Base-by-base conservation (phyloP, 2,888 invertebrate species). In the Orthosia gracilis region DNA sequence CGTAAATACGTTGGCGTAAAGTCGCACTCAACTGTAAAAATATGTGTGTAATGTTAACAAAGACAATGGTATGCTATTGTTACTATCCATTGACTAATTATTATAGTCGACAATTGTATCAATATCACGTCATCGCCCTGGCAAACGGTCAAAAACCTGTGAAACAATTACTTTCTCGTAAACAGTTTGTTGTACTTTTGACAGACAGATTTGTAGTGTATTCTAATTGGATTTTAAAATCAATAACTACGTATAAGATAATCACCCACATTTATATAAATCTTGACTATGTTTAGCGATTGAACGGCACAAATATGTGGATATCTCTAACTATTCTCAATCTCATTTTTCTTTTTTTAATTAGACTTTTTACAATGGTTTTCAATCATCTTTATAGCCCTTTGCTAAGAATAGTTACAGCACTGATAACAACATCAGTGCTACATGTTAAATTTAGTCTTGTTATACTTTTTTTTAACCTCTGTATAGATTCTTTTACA, bases 41-140 rank as follows among this genome's bases (percentile, higher is more conserved):
- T 65, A 71, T 63, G 23, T 57, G n/a, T 52, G 23, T 58, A n/a
- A 47, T 52, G 73, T 66, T 73, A 74, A 78, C 70, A 83, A 73
- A 61, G 54, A 47, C 50, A 49, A 59, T 26, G 21, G 45, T 55
- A 18, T 69, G 74, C 75, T 76, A 82, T 82, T 83, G 73, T 78
- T 80, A 62, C 61, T 62, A 76, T 50, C 70, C 69, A 78, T 75
- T 78, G 81, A 81, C 73, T 71, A 80, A 86, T 85, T 75, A 68
- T 50, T n/a, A n/a, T n/a, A n/a, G n/a, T 45, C 55, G 70, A 81
- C 83, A 84, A 76, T 82, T 87, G 83, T 87, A 78, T 85, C 76
- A 85, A 84, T 75, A 87, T 64, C 50, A 74, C 81, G 81, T 75
- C 81, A 80, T 78, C 31, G 26, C 50, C 52, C 70, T 86, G 85